These are phyloP conservation scores for Allobates femoralis DNA, from an alignment of 2,797 vertebrate species.

Conservation along the genomic window DNA sequence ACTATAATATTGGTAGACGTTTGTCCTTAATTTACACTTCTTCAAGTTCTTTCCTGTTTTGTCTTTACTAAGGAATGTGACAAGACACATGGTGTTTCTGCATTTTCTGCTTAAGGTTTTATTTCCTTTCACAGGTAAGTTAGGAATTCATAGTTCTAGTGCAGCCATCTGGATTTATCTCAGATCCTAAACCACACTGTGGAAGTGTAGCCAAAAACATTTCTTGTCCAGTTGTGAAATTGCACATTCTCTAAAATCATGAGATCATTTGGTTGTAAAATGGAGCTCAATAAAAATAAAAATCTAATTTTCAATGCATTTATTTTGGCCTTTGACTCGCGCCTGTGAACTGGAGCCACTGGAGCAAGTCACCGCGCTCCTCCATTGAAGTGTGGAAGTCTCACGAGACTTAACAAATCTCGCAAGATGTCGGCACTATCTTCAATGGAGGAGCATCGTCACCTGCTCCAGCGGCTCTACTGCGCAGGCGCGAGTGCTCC, in stretches of 20 bases:
- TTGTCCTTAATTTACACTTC: background rate
- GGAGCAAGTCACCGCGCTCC: too few relatives aligned
- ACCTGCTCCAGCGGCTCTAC: too few relatives aligned
- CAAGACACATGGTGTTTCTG: slow-evolving; percentile 17
- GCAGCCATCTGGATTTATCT: slow-evolving; percentile 2
- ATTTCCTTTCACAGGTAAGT: slow-evolving; percentile 52
- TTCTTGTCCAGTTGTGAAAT: background rate
- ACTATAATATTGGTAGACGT: background rate
- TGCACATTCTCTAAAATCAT: background rate
- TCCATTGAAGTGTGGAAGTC: too few relatives aligned
- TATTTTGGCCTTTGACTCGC: too few relatives aligned
- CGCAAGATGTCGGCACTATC: too few relatives aligned
- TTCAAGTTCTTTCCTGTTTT: slow-evolving; percentile 42
- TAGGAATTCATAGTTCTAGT: slow-evolving; percentile 38
- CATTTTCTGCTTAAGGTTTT: background rate
- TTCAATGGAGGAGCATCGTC: too few relatives aligned
- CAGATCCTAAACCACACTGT: slow-evolving; percentile 9
- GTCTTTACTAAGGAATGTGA: slow-evolving; percentile 33
- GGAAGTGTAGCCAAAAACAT: slow-evolving; percentile 1
- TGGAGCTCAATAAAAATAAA: background rate
- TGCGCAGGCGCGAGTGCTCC: too few relatives aligned
- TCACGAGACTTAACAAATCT: too few relatives aligned
- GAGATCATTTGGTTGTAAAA: background rate
- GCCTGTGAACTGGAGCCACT: too few relatives aligned
- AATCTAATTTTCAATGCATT: too few relatives aligned